Base-by-base conservation (phyloP, 2,113 vertebrate genomes). In the Bufo gargarizans region DNA sequence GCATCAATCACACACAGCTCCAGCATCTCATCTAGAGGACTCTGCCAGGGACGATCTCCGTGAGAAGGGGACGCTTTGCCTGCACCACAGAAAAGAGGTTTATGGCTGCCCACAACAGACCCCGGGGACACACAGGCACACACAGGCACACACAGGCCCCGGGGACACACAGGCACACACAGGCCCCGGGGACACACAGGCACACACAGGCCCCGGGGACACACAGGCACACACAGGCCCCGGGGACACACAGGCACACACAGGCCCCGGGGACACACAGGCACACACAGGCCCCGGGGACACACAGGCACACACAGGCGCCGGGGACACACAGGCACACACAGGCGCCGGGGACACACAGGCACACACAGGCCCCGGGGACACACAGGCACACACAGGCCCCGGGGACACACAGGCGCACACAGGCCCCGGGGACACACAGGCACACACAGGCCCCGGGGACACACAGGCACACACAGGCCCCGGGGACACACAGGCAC, bases 161-260 rank as follows among this genome's bases (percentile, higher is more conserved):
- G 7, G 0, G 19, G 0, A 11, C 33, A 4, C 67, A 14, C 6
- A 59, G 6, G 6, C 12, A 0, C n/a, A n/a, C n/a, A n/a, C n/a
- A n/a, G n/a, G n/a, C n/a, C n/a, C 56, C 4, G 7, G 0, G 19
- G 0, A 11, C 33, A 4, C 67, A 71, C 67, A 22, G 2, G 65
- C n/a, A n/a, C n/a, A n/a, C n/a, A n/a, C n/a, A n/a, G n/a, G n/a
- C n/a, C n/a, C n/a, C n/a, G n/a, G n/a, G 33, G 33, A 33, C 33
- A 22, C 7, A 67, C 65, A 67, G n/a, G n/a, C n/a, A n/a, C n/a
- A n/a, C n/a, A 14, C 6, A 59, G 6, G 6, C 12, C 0, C 56
- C 4, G 7, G 0, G 19, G 0, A 11, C 33, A 4, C 67, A 14
- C 6, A 59, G 6, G 6, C 12, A 0, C n/a, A n/a, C n/a, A n/a